Base-by-base conservation (phyloP, 2,113 vertebrate species). In the Bucco capensis region DNA sequence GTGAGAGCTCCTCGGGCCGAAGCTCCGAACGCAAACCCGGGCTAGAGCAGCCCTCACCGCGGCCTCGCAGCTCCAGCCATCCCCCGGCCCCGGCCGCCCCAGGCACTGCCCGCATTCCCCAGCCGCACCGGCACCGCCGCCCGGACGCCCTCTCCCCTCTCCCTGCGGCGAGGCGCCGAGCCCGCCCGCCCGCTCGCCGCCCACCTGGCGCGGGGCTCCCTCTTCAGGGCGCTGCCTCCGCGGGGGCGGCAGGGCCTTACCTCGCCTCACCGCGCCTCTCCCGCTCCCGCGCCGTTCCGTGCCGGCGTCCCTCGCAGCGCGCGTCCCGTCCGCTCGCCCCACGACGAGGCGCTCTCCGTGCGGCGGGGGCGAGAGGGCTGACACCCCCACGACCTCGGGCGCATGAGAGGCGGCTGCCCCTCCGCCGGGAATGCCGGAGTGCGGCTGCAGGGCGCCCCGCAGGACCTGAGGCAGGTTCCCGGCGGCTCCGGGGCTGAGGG, bases 401-500 rank as follows among this genome's bases (percentile, higher is more conserved):
- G 25, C 93, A 84, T 67, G 79, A 70, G 64, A 83, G 46, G 81
- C 80, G 73, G 58, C 60, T 31, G 7, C 60, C 72, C 66, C 78
- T 88, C 50, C 33, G 50, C 65, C 73, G 65, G 72, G 42, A 72
- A 54, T 37, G 50, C 87, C 44, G 57, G 44, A 77, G 78, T 51
- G 61, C 82, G 47, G 65, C 57, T 24, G 40, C 57, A 54, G 69
- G 58, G 40, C 47, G 54, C 42, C 82, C 62, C 51, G 64, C 83
- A 40, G 65, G 33, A 60, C 23, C 42, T 60, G 47, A 84, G 56
- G 90, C 94, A 91, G 92, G 92, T 81, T 92, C 51, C 72, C 91
- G 50, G 65, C 75, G 82, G 81, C 89, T 69, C 75, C 50, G 57
- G 58, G 95, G 77, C 76, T 74, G 83, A 77, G 70, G 53, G 42